These are phyloP conservation scores for Aphidoletes aphidimyza DNA, from an alignment of 2,888 invertebrate genomes.

Conservation along the genomic window DNA sequence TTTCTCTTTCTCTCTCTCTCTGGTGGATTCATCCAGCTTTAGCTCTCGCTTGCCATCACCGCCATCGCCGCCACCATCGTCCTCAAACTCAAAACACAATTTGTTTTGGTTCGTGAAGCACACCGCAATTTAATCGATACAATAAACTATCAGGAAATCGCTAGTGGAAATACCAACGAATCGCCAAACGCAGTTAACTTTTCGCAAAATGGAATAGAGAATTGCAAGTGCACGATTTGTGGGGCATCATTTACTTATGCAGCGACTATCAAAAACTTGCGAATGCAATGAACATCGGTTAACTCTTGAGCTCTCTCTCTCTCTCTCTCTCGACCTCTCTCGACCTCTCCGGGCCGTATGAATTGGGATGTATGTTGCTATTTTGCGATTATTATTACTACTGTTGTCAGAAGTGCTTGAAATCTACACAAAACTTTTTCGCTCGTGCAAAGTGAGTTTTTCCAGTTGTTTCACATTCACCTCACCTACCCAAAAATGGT, in stretches of 20 bases:
- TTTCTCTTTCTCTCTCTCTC: no score
- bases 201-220: neutral
- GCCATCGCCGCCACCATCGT: no score
- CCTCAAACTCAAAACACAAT: no score
- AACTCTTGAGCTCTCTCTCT: neutral
- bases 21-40: no score
- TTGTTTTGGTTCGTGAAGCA: constrained; percentile 36
- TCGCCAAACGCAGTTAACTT: constrained; percentile 8
- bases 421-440: neutral
- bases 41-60: no score
- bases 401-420: constrained; percentile 37
- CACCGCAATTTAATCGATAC: constrained; percentile 50
- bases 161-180: constrained; percentile 24
- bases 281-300: constrained; percentile 30
- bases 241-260: constrained; percentile 48
- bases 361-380: neutral
- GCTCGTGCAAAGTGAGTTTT: no score
- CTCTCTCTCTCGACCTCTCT: neutral
- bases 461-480: no score
- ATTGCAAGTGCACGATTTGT: constrained; percentile 43
- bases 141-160: constrained; percentile 46
- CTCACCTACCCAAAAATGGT: no score
- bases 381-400: constrained; percentile 30
- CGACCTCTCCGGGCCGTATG: neutral
- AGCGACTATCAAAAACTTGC: neutral